Base-by-base conservation (phyloP, 2,888 invertebrate genomes). In the Cosmorhoe ocellata region DNA sequence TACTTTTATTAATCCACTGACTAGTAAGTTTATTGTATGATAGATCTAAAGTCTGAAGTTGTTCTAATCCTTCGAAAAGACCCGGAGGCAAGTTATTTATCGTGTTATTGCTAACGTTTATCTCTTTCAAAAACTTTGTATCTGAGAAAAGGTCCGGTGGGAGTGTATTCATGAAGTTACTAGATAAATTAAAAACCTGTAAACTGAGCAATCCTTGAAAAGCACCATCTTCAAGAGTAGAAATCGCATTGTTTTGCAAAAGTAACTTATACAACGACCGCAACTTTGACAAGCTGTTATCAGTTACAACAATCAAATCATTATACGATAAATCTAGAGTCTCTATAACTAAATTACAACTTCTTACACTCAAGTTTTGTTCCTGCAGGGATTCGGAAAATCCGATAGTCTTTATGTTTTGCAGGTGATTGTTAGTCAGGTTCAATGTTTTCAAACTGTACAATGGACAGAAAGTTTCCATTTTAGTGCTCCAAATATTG, bases 31-130 rank as follows among this genome's bases (percentile, higher is more conserved):
- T 92, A 77, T 96, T 96, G 64, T 84, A 81, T 40, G 94, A 94
- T 63, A 96, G 83, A 76, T 96, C 95, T 64, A 96, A 87, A 49
- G 93, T 90, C 81, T 94, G 93, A 50, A 96, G 85, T 71, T 95
- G 93, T 63, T 93, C 93, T 67, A 96, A 85, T 13, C 93, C 93
- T 68, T 93, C 92, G 63, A 96, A 91, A 36, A 96, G 81, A 6
- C 94, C 94, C 0, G 95, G 94, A 14, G 94, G 94, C 47, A 96
- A 84, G n/a, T 93, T 93, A 59, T 92, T 92, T 58, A 96, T 83
- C 7, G 95, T 94, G 76, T 96, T 96, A 74, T 96, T 96, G 74
- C 93, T 93, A 37, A 95, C 82, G 69, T 94, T 91, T 51, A 96
- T 89, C 73, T 94, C 93, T 54, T 92, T 91, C 38, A 96, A 79